Evolutionary conservation across 1,140 invertebrate genomes (phyloP), one percentile per base, ranked within the genome.

Genomic region (Bombus waltoni): DNA sequence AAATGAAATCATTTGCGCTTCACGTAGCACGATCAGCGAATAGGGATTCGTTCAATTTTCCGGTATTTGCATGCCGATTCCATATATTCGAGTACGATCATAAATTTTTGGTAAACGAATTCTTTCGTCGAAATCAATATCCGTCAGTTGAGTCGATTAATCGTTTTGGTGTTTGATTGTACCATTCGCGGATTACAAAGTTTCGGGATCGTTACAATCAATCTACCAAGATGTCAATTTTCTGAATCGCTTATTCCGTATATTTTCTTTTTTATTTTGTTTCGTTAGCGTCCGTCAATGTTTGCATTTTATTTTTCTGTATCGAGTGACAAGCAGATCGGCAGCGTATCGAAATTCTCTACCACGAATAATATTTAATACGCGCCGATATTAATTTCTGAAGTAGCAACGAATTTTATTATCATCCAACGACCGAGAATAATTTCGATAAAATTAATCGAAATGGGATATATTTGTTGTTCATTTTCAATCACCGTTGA

Each of bases 171-270:
- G 13, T 38, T 83, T 72, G 44, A 68, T 66, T 53, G 53, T 88
- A 85, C 73, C 83, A 88, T 91, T 91, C 83, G 78, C 68, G 83
- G 81, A 90, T 91, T 81, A 87, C 85, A 44, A 77, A 87, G 57
- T 89, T 82, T 42, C 13, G 40, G 44, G 18, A 81, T 40, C 38
- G 68, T 85, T 83, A 66, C 83, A 42, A 81, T 85, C 66, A 77
- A 85, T 78, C 72, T 47, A 38, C 32, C 44, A 40, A 73, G 32
- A 35, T 53, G 74, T 42, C 78, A 79, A 86, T 89, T 86, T 85
- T 81, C 38, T 65, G 75, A 76, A 89, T 89, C 81, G 82, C 59
- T 89, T 83, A 76, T 86, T 85, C 28, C 44, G 11, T 25, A 22
- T 40, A 47, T 35, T 65, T 38, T 22, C 1, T 13, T 35, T 42